Percentiles rank a stretch among this genome's conserved stretches.
Conservation (phyloP, 2,888 invertebrate species). For the Drosophila lutescens region DNA sequence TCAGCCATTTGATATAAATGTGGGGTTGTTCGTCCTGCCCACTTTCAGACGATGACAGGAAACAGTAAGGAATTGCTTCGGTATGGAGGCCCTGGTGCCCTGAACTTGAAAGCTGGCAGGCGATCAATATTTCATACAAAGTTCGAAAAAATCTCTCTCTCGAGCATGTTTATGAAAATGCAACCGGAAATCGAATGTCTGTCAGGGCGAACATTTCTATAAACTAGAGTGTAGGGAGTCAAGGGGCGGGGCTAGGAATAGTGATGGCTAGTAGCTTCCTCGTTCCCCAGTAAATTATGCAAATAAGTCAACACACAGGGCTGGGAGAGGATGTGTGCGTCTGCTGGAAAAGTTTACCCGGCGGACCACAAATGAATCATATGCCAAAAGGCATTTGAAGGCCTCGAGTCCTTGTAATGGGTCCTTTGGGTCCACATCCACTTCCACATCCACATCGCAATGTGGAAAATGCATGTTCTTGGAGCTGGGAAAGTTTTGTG, state of each 20-base stretch:
- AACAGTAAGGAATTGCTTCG: slow-evolving; percentile 68
- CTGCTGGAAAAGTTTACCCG: slow-evolving; percentile 24
- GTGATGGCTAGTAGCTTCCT: slow-evolving; percentile 6
- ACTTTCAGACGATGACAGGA: slow-evolving; percentile 60
- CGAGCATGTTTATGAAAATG: slow-evolving; percentile 75
- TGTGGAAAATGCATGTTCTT: slow-evolving; percentile 29
- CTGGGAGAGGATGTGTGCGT: slow-evolving; percentile 26
- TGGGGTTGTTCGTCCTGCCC: slow-evolving; percentile 54
- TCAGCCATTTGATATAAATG: slow-evolving; percentile 48
- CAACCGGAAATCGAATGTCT: slow-evolving; percentile 76
- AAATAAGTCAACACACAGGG: slow-evolving; percentile 54
- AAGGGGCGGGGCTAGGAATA: slow-evolving; percentile 10
- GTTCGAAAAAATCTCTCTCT: slow-evolving; percentile 42
- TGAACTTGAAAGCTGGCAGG: slow-evolving; percentile 63
- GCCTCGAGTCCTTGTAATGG: slow-evolving; percentile 59
- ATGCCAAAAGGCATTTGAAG: slow-evolving; percentile 65
- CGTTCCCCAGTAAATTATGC: slow-evolving; percentile 62
- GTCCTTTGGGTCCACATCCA: slow-evolving; percentile 56
- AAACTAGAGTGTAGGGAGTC: slow-evolving; percentile 22
- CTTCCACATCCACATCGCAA: slow-evolving; percentile 7
- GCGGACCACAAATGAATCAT: slow-evolving; percentile 65
- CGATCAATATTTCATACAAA: slow-evolving; percentile 69
- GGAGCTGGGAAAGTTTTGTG: slow-evolving; percentile 54
- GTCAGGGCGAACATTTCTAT: slow-evolving; percentile 67
- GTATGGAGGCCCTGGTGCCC: slow-evolving; percentile 8